These are phyloP conservation scores for Gasteruption jaculator DNA, from an alignment of 2,888 invertebrate species.

Conservation along the genomic window DNA sequence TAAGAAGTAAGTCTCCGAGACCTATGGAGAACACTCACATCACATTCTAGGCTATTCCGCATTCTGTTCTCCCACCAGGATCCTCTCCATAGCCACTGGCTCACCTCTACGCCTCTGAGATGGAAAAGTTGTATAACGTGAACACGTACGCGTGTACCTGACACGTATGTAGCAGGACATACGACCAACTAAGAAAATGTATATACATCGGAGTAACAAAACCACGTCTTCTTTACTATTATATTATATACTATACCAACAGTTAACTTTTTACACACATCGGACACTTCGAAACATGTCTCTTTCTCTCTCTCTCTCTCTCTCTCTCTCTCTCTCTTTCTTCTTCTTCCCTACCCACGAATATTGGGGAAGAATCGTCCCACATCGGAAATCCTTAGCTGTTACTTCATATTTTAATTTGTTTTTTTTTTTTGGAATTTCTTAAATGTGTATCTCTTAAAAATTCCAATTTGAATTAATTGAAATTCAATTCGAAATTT, in stretches of 20 bases:
- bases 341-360: conserved; percentile 6
- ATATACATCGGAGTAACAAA: too few species aligned
- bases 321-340: conserved; percentile 11
- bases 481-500: too few species aligned
- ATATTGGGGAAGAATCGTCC: too few species aligned
- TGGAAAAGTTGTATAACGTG: conserved; percentile 40
- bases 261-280: too few species aligned
- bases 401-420: background rate
- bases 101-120: conserved; percentile 39
- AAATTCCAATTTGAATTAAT: conserved; percentile 14
- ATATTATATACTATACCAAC: too few species aligned
- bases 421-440: conserved; percentile 1
- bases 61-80: conserved; percentile 50
- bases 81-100: conserved; percentile 41
- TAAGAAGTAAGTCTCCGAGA: too few species aligned
- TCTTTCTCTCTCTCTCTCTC: conserved; percentile 6
- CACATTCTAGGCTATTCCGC: conserved; percentile 54
- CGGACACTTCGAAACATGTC: too few species aligned
- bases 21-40: conserved; percentile 43
- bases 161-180: conserved; percentile 25
- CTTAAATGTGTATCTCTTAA: too few species aligned
- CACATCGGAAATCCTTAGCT: background rate
- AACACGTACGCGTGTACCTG: conserved; percentile 35
- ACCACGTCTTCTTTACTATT: too few species aligned
- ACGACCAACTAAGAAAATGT: too few species aligned